phyloP scores from a whole-genome alignment of 2,113 vertebrate genomes.

The Solenodon paradoxus region DNA sequence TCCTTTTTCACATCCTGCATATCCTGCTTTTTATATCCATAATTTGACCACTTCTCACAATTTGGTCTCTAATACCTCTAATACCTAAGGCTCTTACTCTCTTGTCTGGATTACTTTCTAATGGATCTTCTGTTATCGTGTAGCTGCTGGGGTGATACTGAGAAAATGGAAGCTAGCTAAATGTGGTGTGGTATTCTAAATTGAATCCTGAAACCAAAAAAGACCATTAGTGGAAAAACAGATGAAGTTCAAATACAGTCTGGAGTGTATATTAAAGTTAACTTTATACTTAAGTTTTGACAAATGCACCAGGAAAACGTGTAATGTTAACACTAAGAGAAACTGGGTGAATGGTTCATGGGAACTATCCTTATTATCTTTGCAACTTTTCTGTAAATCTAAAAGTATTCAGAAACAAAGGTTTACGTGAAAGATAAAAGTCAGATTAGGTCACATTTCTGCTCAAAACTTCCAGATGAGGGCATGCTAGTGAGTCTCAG shows the following conservation, averaged over 20 bases:
- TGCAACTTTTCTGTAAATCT: neutral
- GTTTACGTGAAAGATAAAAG: neutral
- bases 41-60: neutral
- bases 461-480: too few relatives aligned
- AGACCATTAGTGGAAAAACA: neutral
- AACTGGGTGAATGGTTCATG: neutral
- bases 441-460: neutral
- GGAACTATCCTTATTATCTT: neutral
- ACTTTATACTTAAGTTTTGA: slow-evolving; percentile 17
- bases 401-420: slow-evolving; percentile 1
- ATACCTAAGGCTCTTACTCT: neutral
- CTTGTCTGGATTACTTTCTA: neutral
- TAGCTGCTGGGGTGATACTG: neutral
- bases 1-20: neutral
- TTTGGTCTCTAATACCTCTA: neutral
- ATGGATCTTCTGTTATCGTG: neutral
- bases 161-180: neutral
- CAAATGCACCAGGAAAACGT: neutral
- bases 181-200: neutral
- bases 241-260: neutral
- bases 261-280: neutral
- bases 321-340: neutral
- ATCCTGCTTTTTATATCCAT: neutral
- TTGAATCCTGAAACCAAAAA: neutral
- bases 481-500: too few relatives aligned